Evolutionary conservation across 2,797 vertebrate species (phyloP), one percentile per base, ranked within the genome.

Genomic region (Crenuchus spilurus): DNA sequence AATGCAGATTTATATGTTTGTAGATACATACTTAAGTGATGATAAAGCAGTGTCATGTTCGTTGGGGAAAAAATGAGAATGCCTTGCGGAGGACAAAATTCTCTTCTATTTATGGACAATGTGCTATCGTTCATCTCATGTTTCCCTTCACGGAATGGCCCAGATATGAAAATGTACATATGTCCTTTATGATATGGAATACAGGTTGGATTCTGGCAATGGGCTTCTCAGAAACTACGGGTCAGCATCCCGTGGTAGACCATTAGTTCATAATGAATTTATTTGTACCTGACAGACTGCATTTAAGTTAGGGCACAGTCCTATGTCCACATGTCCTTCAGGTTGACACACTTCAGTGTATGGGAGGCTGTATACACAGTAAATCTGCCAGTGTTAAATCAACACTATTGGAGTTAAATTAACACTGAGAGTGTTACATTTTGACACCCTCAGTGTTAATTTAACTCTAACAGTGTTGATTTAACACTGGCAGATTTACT

Each of bases 251-350:
- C 46, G 72, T 77, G 8, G 63, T 35, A 61, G 70, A 54, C 60
- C 82, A 87, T 79, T 81, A 11, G 72, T 81, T 37, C 68, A 49
- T 41, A 55, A 78, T 33, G 63, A 81, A 87, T 82, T 84, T 74
- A 74, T 46, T 74, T 67, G 72, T 87, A 84, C 65, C 64, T 87
- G 87, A 84, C 88, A 83, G 83, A 80, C 77, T 46, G 78, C 76
- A 70, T 83, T 81, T 84, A 85, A 80, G 70, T 85, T 79, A 86
- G 71, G 80, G 80, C 18, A 51, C 71, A 80, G 74, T 77, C 1
- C 2, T 73, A 48, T 54, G 76, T 77, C 74, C 1, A 1, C 72
- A 48, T 54, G 76, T 77, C 74, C 54, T 72, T 31, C 63, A 55
- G 35, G 71, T 30, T 78, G 74, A 76, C 80, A 77, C 30, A 41